Conservation (phyloP, 2,113 vertebrate species). For the Myocastor coypus region DNA sequence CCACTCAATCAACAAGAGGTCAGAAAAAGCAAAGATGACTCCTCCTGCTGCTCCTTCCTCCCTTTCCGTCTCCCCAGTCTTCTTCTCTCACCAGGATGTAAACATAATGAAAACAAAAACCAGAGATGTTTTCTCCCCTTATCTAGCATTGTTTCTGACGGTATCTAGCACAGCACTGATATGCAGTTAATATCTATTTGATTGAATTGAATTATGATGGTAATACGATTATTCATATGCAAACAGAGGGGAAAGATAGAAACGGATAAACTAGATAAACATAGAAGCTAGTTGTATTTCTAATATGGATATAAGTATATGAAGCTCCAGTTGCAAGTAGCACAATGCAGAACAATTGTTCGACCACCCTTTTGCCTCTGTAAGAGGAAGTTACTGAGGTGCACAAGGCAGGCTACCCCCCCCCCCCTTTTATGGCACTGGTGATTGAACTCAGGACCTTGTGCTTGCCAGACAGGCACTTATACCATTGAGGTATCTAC, state of each 20-base stretch:
- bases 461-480: no score
- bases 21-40: neutral
- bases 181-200: neutral
- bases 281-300: neutral
- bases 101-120: neutral
- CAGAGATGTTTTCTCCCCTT: neutral
- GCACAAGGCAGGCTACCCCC: neutral
- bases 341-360: neutral
- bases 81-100: neutral
- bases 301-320: neutral
- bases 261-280: neutral
- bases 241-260: neutral
- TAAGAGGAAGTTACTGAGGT: neutral
- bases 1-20: no score
- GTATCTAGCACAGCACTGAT: neutral
- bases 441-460: no score
- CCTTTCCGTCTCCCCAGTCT: neutral
- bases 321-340: neutral
- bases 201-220: slow-evolving; percentile 4
- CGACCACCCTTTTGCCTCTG: neutral
- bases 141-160: neutral
- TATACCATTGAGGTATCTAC: no score
- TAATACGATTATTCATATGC: neutral
- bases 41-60: neutral
- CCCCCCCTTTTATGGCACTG: no score